These are phyloP conservation scores for Gonioctena quinquepunctata DNA, from an alignment of 1,140 invertebrate genomes.

Conservation along the genomic window DNA sequence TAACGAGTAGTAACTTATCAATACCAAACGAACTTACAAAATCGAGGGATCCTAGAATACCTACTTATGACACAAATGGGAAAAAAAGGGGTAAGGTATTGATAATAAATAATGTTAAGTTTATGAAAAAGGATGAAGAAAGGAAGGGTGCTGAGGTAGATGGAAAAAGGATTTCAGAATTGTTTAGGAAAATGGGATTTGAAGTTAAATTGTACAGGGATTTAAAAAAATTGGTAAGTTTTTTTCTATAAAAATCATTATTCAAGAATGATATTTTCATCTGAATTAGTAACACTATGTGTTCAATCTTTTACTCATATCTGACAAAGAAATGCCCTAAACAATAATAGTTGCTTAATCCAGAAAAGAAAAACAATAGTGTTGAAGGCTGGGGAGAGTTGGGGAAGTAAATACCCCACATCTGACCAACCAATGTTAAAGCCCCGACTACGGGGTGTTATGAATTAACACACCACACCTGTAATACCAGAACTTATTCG, in stretches of 20 bases:
- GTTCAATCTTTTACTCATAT: no score
- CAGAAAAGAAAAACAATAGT: no score
- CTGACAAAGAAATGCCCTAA: no score
- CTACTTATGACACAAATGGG: slow-evolving; percentile 7
- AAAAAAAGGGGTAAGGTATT: slow-evolving; percentile 58
- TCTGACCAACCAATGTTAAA: no score
- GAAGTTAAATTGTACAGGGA: slow-evolving; percentile 47
- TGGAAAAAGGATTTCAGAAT: slow-evolving; percentile 55
- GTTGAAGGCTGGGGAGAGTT: no score
- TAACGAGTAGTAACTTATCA: background rate
- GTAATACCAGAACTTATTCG: no score
- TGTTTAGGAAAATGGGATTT: slow-evolving; percentile 63
- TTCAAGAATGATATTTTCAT: no score
- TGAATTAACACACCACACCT: no score
- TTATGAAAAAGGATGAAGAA: slow-evolving; percentile 36
- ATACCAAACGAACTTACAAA: background rate
- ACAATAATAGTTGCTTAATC: no score
- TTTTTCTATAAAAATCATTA: background rate
- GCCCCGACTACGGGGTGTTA: no score
- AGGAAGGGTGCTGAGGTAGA: slow-evolving; percentile 60
- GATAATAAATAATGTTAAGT: slow-evolving; percentile 63
- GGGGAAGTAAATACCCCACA: no score
- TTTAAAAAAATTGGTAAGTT: slow-evolving; percentile 23
- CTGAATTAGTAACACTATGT: no score
- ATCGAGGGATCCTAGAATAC: background rate